These are phyloP conservation scores for Aldabrachelys gigantea DNA, from an alignment of 2,113 vertebrate species.

Conservation along the genomic window DNA sequence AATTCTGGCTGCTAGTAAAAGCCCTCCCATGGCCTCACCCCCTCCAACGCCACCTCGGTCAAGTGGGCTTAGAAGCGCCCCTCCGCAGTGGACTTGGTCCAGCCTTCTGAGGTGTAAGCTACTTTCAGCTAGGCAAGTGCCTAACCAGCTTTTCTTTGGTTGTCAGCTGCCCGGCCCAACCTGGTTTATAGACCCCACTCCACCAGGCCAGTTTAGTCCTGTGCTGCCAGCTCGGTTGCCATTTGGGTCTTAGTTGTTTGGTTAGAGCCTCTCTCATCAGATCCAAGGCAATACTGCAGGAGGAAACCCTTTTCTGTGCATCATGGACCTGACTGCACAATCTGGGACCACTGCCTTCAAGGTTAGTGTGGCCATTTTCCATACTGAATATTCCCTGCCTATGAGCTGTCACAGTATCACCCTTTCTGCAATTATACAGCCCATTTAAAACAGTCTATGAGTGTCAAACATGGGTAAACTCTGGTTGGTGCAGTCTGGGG, in stretches of 20 bases:
- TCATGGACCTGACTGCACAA: accelerated
- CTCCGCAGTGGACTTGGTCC: not conserved
- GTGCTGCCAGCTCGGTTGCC: not conserved
- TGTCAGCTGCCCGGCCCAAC: constrained; percentile 19
- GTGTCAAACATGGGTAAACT: not conserved
- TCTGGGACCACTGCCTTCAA: not conserved
- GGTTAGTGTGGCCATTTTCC: not conserved
- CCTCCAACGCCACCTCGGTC: not conserved
- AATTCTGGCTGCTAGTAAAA: not conserved
- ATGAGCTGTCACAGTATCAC: not conserved
- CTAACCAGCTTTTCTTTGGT: not conserved
- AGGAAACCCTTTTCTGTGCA: not conserved
- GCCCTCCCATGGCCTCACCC: not conserved
- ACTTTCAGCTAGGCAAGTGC: not conserved
- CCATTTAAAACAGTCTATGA: not conserved
- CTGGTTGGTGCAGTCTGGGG: no score
- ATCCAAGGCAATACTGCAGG: not conserved
- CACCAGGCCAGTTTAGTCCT: not conserved
- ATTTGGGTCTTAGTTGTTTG: constrained; percentile 14
- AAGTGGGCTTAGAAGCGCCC: not conserved
- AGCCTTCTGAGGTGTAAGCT: no score
- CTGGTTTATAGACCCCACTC: not conserved
- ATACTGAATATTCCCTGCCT: accelerated
- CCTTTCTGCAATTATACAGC: not conserved
- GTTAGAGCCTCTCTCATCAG: constrained; percentile 11